Percentiles rank a stretch among this genome's conserved stretches.
phyloP scores from a whole-genome alignment of 2,113 vertebrate species.

The Romanogobio albipinnatus region DNA sequence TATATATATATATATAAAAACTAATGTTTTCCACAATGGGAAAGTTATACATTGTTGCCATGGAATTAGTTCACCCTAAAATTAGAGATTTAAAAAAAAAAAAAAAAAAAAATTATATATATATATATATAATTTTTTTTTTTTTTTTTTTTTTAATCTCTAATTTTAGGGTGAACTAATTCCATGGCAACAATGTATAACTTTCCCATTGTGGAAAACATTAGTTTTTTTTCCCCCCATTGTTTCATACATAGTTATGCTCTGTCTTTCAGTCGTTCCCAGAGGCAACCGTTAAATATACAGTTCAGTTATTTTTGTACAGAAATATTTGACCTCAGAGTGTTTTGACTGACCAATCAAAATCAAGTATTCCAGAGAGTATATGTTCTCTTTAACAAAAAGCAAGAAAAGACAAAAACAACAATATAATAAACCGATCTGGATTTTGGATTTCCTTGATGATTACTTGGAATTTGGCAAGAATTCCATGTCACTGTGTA shows the following conservation, averaged over 20 bases:
- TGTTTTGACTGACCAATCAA: not conserved
- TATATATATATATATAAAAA: no score
- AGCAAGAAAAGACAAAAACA: not conserved
- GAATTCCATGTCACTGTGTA: conserved; percentile 16
- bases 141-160: no score
- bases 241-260: not conserved
- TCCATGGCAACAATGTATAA: no score
- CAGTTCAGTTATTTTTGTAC: not conserved
- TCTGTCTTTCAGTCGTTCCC: not conserved
- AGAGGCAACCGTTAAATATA: not conserved
- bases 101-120: no score
- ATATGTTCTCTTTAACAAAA: not conserved
- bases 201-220: not conserved
- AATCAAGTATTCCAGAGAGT: not conserved
- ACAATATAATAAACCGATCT: not conserved
- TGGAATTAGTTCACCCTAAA: no score
- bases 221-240: no score
- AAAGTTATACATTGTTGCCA: not conserved
- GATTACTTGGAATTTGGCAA: not conserved
- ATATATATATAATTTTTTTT: no score
- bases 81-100: no score
- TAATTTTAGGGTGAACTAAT: no score
- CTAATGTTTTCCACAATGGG: not conserved
- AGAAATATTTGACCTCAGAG: not conserved
- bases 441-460: not conserved